These are phyloP conservation scores for Enteromius treurensis DNA, from an alignment of 2,797 vertebrate genomes.

Conservation along the genomic window DNA sequence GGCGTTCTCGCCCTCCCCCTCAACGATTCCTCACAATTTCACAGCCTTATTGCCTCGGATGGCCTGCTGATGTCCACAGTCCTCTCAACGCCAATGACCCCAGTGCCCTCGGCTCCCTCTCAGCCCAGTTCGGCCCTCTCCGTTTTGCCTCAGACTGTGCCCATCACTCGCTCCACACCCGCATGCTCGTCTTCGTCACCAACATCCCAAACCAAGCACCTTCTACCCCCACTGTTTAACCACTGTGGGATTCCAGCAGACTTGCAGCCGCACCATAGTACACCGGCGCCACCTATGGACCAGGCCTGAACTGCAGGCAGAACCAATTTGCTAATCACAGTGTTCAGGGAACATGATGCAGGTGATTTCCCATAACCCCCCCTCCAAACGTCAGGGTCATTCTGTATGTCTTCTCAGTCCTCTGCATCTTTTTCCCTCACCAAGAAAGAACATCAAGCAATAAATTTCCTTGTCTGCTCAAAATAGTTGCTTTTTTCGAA, in stretches of 20 bases:
- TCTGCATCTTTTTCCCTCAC: slow-evolving; percentile 26
- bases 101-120: slow-evolving; percentile 44
- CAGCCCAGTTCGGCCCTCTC: slow-evolving; percentile 93
- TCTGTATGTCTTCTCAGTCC: slow-evolving; percentile 38
- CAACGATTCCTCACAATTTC: slow-evolving; percentile 53
- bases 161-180: slow-evolving; percentile 32
- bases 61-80: slow-evolving; percentile 60
- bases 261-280: slow-evolving; percentile 98
- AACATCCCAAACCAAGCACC: slow-evolving; percentile 88
- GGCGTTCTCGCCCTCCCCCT: slow-evolving; percentile 57
- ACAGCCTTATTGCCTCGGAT: slow-evolving; percentile 58
- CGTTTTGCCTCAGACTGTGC: slow-evolving; percentile 87
- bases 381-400: slow-evolving; percentile 44
- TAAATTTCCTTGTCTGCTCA: slow-evolving; percentile 50
- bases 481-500: slow-evolving; percentile 53
- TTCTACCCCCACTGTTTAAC: slow-evolving; percentile 94
- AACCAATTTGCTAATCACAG: slow-evolving; percentile 75
- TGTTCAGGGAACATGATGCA: slow-evolving; percentile 62
- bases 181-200: slow-evolving; percentile 77
- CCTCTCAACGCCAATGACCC: slow-evolving; percentile 54
- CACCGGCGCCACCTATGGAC: slow-evolving; percentile 89
- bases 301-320: slow-evolving; percentile 88
- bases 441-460: slow-evolving; percentile 54
- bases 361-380: background rate
- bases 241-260: slow-evolving; percentile 99